Percentiles rank a stretch among this genome's conserved stretches.
These are phyloP conservation scores for Thymelicus sylvestris DNA, from an alignment of 2,888 invertebrate genomes.

Conservation along the genomic window DNA sequence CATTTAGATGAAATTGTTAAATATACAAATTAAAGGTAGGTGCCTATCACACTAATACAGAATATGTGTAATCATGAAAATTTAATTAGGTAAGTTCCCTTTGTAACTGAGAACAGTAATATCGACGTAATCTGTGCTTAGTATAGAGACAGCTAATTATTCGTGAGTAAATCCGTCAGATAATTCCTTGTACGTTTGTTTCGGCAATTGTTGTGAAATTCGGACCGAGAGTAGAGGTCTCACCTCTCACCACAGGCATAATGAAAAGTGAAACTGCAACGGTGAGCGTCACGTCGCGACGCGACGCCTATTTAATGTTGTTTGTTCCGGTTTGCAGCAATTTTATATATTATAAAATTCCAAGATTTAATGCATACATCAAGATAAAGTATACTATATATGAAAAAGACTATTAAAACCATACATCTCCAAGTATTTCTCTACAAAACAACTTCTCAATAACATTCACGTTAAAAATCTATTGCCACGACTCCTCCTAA, in stretches of 20 bases:
- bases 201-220: constrained; percentile 78
- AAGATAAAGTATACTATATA: too few relatives aligned
- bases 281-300: constrained; percentile 72
- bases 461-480: not conserved
- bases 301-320: constrained; percentile 65
- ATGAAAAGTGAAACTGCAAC: constrained; percentile 82
- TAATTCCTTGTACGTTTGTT: constrained; percentile 58
- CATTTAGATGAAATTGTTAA: too few relatives aligned
- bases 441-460: not conserved
- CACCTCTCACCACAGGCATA: constrained; percentile 76
- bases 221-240: constrained; percentile 71
- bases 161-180: constrained; percentile 38
- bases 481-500: not conserved
- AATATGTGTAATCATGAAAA: too few relatives aligned
- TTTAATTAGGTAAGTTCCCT: not conserved
- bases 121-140: constrained; percentile 16
- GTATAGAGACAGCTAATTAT: constrained; percentile 13
- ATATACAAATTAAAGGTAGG: too few relatives aligned
- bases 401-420: too few relatives aligned
- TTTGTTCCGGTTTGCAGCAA: constrained; percentile 73
- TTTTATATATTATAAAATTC: constrained; percentile 56
- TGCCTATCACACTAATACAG: too few relatives aligned
- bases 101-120: constrained; percentile 1
- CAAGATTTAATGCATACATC: constrained; percentile 16
- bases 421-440: too few relatives aligned